Evolutionary conservation across 2,888 invertebrate genomes (phyloP), one percentile per base, ranked within the genome.

Genomic region (Parnassius glacialis): DNA sequence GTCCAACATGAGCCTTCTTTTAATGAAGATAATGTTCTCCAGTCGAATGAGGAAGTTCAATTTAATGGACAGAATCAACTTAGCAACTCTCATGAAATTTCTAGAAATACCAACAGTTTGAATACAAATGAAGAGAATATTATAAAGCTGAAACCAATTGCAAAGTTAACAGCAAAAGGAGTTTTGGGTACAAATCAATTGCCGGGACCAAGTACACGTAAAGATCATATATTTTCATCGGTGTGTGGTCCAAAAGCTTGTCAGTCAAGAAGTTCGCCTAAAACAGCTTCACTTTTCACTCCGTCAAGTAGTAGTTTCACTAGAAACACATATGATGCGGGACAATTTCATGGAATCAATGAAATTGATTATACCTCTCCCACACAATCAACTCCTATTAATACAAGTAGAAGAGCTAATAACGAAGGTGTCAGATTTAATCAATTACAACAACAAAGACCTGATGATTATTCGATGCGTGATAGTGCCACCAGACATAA

Each of bases 151-250:
- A 20, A 13, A 43, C 10, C 68, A 62, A 59, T 52, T 50, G 45
- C 68, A 55, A 62, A 41, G 41, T 34, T 51, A 9, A 58, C 55
- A 66, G 66, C 20, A 47, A 73, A 65, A 62, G 63, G 66, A 55
- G 61, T 56, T 52, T 64, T 64, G 64, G 62, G 68, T 47, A 65
- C 65, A 13, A 75, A 71, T 67, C 74, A 78, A 72, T 34, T 64
- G 20, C 65, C 74, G 42, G 74, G 73, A 25, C 70, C 74, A 0
- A 77, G 73, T 62, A 67, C 47, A 54, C 59, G 52, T 10, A 63
- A 64, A 10, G 20, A 41, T 16, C 44, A n/a, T 43, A 44, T 41
- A 25, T 20, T 45, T 11, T 11, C 43, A 42, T 41, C 55, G 10
- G 3, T 45, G 20, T 44, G 48, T 48, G 20, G 47, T 20, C 11